These are phyloP conservation scores for Selene dorsalis DNA, from an alignment of 2,797 vertebrate species.

Conservation along the genomic window DNA sequence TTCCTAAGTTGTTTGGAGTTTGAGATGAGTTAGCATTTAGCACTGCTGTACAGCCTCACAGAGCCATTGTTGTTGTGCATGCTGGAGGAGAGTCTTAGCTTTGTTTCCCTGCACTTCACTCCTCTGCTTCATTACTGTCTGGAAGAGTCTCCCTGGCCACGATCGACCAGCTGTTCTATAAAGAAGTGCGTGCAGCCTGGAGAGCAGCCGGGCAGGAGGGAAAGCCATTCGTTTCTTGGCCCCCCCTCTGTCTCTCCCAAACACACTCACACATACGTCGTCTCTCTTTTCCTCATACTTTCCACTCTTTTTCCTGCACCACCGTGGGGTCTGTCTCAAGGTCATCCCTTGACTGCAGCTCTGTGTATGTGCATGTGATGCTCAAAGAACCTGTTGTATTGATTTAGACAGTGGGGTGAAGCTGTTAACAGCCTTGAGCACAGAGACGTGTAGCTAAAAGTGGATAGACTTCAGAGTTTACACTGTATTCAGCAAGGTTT, in stretches of 20 bases:
- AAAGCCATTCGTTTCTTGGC: conserved; percentile 34
- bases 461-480: conserved; percentile 56
- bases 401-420: conserved; percentile 72
- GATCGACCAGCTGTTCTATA: conserved; percentile 58
- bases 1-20: no score
- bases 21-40: neutral
- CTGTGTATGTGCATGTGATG: conserved; percentile 29
- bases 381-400: conserved; percentile 75
- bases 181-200: conserved; percentile 45
- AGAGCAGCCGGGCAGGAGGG: conserved; percentile 41
- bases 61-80: neutral
- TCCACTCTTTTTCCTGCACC: conserved; percentile 49
- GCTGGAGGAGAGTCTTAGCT: conserved; percentile 6
- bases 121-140: conserved; percentile 55
- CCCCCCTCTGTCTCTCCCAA: conserved; percentile 10
- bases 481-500: conserved; percentile 30
- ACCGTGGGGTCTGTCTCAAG: conserved; percentile 70
- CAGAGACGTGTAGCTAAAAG: conserved; percentile 56
- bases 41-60: neutral
- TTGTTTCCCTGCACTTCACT: conserved; percentile 11
- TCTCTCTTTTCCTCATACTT: conserved; percentile 24
- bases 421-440: conserved; percentile 74
- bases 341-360: conserved; percentile 65
- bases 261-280: neutral
- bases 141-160: conserved; percentile 30